Conservation (phyloP, 1,140 invertebrate species). For the Bombus vancouverensis region DNA sequence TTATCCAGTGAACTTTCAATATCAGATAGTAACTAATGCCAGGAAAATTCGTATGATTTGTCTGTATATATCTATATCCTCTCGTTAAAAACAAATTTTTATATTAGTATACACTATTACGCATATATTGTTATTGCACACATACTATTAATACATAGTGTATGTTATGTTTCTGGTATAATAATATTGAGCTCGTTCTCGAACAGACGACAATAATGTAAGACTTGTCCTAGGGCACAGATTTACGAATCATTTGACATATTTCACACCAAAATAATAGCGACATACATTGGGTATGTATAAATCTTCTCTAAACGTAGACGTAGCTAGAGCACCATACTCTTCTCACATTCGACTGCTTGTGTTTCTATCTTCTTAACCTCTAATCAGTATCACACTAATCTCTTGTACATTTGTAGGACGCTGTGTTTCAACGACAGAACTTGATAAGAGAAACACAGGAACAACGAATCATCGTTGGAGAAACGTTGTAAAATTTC, state of each 20-base stretch:
- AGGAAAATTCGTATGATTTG: neutral
- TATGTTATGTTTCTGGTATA: neutral
- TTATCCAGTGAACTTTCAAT: neutral
- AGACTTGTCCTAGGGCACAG: neutral
- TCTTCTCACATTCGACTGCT: neutral
- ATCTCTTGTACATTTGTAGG: neutral
- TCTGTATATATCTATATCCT: neutral
- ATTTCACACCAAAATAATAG: neutral
- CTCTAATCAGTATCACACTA: neutral
- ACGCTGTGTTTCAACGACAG: neutral
- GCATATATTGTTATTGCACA: neutral
- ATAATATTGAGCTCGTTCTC: neutral
- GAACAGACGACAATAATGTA: neutral
- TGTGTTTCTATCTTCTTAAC: neutral
- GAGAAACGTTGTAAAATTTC: neutral
- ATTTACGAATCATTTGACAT: neutral
- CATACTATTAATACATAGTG: neutral
- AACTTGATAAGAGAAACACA: neutral
- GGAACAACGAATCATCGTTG: neutral
- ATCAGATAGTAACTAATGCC: neutral
- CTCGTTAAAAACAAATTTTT: neutral
- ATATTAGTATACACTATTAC: neutral
- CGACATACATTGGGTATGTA: neutral
- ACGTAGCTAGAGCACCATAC: neutral
- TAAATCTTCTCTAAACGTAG: neutral